Evolutionary conservation across 2,888 invertebrate genomes (phyloP), one percentile per base, ranked within the genome.

Genomic region (Eutolmus rufibarbis): DNA sequence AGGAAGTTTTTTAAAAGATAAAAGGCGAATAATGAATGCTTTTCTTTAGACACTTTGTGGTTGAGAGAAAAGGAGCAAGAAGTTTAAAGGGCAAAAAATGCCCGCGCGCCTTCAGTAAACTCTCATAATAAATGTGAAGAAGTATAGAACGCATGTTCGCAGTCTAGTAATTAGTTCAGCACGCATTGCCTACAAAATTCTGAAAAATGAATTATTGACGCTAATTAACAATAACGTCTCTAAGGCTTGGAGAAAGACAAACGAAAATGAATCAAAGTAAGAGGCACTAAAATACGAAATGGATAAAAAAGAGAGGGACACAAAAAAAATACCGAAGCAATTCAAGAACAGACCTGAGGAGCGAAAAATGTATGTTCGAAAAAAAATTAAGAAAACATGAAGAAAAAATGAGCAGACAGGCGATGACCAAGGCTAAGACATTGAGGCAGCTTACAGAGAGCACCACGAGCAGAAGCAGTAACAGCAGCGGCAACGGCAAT

Each of bases 121-220:
- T 66, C 66, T 66, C 23, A 66, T 66, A 5, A 28, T 66, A 66
- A 66, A 66, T 28, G 12, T 23, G 5, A 66, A 66, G 66, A 23
- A 51, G 19, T n/a, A 51, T 28, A 23, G 31, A 56, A 56, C 81
- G 81, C 56, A 81, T 56, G 34, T 56, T 81, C 81, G 12, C 56
- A 8, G 16, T 81, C 81, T 56, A 51, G 56, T 81, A 81, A 81
- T 81, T 81, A 81, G 81, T 81, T 81, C 51, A 81, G 56, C 81
- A 81, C 56, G 81, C 56, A 81, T 56, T 31, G 56, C 81, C n/a
- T 56, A 81, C 51, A 56, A 81, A 81, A 56, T 81, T 81, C 56
- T 43, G 81, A 81, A 56, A 56, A 56, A 56, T 81, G 81, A 81
- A 81, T 81, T 81, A 56, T 81, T 81, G 81, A 81, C 34, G 78